A percentile compares a stretch with the other conserved stretches of the same genome.
Conservation (phyloP, 2,113 vertebrate species). For the Ranitomeya variabilis region DNA sequence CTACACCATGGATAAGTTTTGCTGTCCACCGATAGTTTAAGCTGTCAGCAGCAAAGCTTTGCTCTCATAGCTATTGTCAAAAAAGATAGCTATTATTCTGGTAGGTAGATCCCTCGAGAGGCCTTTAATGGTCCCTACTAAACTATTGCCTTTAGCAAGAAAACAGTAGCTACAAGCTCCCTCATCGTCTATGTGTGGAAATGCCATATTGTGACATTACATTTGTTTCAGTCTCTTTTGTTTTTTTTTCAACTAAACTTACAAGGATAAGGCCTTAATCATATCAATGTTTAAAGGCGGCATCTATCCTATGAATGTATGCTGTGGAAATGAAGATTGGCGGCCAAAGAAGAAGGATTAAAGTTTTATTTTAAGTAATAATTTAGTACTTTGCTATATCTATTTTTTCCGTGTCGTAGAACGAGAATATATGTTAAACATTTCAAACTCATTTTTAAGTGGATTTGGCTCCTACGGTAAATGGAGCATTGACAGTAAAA, state of each 20-base stretch:
- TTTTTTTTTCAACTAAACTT: conserved; percentile 25
- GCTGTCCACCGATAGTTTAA: conserved; percentile 49
- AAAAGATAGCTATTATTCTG: conserved; percentile 49
- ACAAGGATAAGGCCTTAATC: conserved; percentile 42
- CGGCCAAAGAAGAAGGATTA: conserved; percentile 30
- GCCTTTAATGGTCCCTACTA: conserved; percentile 57
- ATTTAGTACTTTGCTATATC: conserved; percentile 23
- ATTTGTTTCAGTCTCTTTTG: conserved; percentile 21
- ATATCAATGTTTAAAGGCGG: conserved; percentile 33
- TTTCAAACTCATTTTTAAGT: background rate
- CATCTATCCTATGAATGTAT: conserved; percentile 33
- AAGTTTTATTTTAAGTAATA: conserved; percentile 39
- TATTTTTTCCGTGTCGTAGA: background rate
- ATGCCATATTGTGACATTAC: conserved; percentile 56
- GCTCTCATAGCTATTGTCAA: conserved; percentile 49
- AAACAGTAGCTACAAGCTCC: conserved; percentile 56
- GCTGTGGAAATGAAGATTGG: conserved; percentile 16
- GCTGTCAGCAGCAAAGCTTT: conserved; percentile 51
- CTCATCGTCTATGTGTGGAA: conserved; percentile 44
- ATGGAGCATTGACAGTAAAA: background rate
- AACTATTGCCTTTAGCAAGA: conserved; percentile 57
- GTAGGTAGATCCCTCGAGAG: conserved; percentile 54
- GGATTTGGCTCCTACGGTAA: background rate
- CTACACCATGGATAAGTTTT: conserved; percentile 12
- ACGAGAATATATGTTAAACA: background rate